These are phyloP conservation scores for Pseudomugil tenellus DNA, from an alignment of 2,797 vertebrate species.

Conservation along the genomic window DNA sequence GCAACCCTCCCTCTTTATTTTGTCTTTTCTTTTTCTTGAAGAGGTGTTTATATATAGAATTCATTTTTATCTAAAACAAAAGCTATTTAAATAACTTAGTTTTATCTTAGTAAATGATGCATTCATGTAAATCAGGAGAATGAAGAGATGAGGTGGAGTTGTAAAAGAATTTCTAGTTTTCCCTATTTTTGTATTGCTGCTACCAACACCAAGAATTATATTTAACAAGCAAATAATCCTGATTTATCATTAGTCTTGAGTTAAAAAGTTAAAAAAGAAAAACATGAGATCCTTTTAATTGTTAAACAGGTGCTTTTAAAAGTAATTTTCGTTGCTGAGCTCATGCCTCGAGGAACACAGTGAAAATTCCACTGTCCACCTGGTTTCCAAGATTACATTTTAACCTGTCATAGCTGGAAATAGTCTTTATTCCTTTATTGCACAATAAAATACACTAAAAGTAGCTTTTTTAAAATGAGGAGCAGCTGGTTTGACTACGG, in stretches of 20 bases:
- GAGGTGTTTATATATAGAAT: too few relatives aligned
- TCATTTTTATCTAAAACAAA: neutral
- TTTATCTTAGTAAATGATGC: slow-evolving; percentile 11
- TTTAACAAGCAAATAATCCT: neutral
- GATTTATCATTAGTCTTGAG: too few relatives aligned
- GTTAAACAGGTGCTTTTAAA: neutral
- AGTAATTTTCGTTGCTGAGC: neutral
- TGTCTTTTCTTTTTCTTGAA: neutral
- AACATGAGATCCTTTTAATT: neutral
- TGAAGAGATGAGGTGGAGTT: too few relatives aligned
- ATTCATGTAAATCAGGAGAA: slow-evolving; percentile 17
- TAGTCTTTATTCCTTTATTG: neutral
- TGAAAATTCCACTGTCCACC: neutral
- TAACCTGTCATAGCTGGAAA: neutral
- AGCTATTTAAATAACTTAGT: slow-evolving; percentile 7
- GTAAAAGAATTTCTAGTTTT: neutral
- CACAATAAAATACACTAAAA: neutral
- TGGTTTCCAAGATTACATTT: neutral
- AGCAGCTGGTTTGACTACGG: neutral
- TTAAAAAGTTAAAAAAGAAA: too few relatives aligned
- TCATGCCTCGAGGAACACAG: neutral
- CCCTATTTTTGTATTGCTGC: neutral
- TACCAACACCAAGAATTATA: neutral
- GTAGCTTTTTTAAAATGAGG: neutral
- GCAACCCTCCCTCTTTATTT: neutral